Conservation (phyloP, 2,888 invertebrate species). For the Pachycephus smyrnensis region DNA sequence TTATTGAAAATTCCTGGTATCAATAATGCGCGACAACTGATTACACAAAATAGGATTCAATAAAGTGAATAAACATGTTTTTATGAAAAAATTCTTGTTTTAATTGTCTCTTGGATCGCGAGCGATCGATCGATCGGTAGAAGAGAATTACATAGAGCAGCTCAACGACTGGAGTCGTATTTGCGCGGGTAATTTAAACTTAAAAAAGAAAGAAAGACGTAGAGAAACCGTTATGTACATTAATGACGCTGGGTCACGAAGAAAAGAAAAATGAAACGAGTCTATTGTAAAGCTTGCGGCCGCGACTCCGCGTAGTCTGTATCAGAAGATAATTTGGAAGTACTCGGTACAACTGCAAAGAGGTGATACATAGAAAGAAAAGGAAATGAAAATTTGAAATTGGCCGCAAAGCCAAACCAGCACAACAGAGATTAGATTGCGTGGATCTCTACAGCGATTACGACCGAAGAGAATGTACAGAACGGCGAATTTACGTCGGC, state of each 20-base stretch:
- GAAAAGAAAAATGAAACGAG: not conserved
- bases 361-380: too few species aligned
- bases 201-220: not conserved
- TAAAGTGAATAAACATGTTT: conserved; percentile 20
- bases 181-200: not conserved
- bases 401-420: not conserved
- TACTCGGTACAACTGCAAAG: not conserved
- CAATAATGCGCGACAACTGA: conserved; percentile 1
- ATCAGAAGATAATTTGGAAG: not conserved
- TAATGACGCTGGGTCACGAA: too few species aligned
- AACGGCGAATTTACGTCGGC: not conserved
- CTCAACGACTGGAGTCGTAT: not conserved
- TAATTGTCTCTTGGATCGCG: conserved; percentile 27
- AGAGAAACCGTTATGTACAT: too few species aligned
- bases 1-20: conserved; percentile 11
- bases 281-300: not conserved
- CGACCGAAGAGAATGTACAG: not conserved
- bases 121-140: not conserved
- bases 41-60: conserved; percentile 18
- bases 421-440: not conserved
- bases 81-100: conserved; percentile 56
- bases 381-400: not conserved
- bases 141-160: not conserved
- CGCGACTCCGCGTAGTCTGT: not conserved
- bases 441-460: not conserved